Base-by-base conservation (phyloP, 2,888 invertebrate genomes). In the Thysanoteuthis rhombus region DNA sequence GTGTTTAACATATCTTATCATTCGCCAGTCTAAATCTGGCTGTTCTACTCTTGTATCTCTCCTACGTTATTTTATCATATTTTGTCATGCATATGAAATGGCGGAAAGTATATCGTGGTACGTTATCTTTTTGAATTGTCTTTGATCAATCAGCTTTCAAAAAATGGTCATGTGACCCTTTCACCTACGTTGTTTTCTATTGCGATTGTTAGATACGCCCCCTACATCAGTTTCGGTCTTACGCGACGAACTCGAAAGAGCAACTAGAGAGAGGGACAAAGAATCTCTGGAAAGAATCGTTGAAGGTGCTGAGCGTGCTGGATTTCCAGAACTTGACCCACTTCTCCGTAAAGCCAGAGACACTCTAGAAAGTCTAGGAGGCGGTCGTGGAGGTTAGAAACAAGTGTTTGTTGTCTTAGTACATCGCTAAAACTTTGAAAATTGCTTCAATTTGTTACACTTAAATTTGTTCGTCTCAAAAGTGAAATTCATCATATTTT, bases 271-370 rank as follows among this genome's bases (percentile, higher is more conserved):
- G 19, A 75, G 36, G 22, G 75, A 75, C 75, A 75, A 75, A 12
- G 4, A 22, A 75, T 75, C 75, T 36, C 75, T 75, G 19, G 75
- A 36, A 75, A 38, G 42, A 40, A 42, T 42, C 19, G 40, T 91
- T 91, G 42, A 42, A 42, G 91, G 42, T 10, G 39, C 40, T 40
- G 91, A 91, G 40, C 12, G 25, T 32, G 91, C 91, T 22, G n/a
- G 42, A 4, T 40, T 36, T 91, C 91, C 91, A 28, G 91, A 91
- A 39, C 91, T 91, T 40, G 42, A 91, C n/a, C 39, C 40, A 40
- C 40, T 40, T 91, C 40, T 91, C 16, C 91, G 91, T 32, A 91
- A 91, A 91, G 91, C 91, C 19, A 91, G 91, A 91, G 91, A 91
- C 40, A 28, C 42, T 2, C 40, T 91, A 36, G 42, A 91, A 91